phyloP scores from a whole-genome alignment of 1,140 invertebrate genomes.

The Danaus plexippus region DNA sequence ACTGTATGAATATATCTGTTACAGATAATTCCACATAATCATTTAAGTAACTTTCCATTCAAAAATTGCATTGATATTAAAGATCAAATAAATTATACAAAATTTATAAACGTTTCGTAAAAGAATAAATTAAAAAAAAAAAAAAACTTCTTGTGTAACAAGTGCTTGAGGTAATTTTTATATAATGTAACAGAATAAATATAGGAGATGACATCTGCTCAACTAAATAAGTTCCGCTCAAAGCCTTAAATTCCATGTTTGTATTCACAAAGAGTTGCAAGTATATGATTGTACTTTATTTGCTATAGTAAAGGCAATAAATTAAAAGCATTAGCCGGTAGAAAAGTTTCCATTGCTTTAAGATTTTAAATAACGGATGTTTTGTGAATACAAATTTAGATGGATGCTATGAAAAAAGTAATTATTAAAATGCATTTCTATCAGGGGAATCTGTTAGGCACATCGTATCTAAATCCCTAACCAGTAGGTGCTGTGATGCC shows the following conservation, averaged over 20 bases:
- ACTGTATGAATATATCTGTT: conserved; percentile 30
- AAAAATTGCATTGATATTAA: conserved; percentile 17
- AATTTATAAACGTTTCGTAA: conserved; percentile 16
- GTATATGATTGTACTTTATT: too few relatives aligned
- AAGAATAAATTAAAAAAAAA: conserved; percentile 29
- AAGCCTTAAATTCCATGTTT: too few relatives aligned
- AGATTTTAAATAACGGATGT: too few relatives aligned
- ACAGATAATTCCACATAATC: conserved; percentile 21
- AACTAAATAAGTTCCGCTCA: too few relatives aligned
- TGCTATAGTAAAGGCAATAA: too few relatives aligned
- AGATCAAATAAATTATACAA: conserved; percentile 17
- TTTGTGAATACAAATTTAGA: too few relatives aligned
- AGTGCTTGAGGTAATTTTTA: conserved; percentile 34
- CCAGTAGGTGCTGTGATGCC: conserved; percentile 26
- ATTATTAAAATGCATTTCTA: not conserved
- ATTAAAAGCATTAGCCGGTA: too few relatives aligned
- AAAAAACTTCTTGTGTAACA: conserved; percentile 32
- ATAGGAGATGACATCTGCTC: too few relatives aligned
- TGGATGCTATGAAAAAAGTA: too few relatives aligned
- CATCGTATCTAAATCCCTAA: conserved; percentile 14
- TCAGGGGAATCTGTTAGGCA: conserved; percentile 15
- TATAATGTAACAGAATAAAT: conserved; percentile 1
- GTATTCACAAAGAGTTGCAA: too few relatives aligned
- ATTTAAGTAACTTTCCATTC: conserved; percentile 26
- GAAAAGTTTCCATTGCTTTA: too few relatives aligned